These are phyloP conservation scores for Drosophila sechellia DNA, from an alignment of 1,140 invertebrate species.

Conservation along the genomic window DNA sequence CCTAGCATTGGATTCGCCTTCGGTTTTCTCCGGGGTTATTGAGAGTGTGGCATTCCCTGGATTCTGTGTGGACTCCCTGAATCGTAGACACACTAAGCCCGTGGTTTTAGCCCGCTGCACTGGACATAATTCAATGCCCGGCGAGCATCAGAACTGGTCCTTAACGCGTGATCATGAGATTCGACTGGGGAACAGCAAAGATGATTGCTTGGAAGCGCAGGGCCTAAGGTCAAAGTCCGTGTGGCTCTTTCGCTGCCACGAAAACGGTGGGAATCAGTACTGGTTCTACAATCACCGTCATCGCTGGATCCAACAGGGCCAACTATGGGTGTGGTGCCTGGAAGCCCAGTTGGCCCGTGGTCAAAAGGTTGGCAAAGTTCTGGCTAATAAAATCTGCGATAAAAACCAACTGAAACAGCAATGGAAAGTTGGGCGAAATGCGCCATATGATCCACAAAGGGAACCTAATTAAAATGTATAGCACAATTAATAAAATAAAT, in stretches of 20 bases:
- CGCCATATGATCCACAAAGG: background rate
- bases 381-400: background rate
- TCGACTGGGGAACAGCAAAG: conserved; percentile 86
- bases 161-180: conserved; percentile 90
- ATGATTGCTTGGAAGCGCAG: conserved; percentile 91
- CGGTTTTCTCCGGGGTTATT: conserved; percentile 89
- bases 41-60: conserved; percentile 88
- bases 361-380: background rate
- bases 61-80: conserved; percentile 91
- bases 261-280: conserved; percentile 90
- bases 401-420: background rate
- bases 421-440: conserved; percentile 3
- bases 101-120: conserved; percentile 85
- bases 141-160: conserved; percentile 56
- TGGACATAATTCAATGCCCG: conserved; percentile 43
- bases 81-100: conserved; percentile 87
- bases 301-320: conserved; percentile 88
- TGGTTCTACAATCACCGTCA: conserved; percentile 90
- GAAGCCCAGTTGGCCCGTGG: background rate
- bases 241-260: conserved; percentile 88
- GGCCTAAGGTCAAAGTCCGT: conserved; percentile 86
- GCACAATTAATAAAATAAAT: background rate
- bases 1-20: conserved; percentile 90
- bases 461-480: background rate
- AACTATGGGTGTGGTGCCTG: conserved; percentile 88